Conservation (phyloP, 2,888 invertebrate genomes). For the Deilephila elpenor region DNA sequence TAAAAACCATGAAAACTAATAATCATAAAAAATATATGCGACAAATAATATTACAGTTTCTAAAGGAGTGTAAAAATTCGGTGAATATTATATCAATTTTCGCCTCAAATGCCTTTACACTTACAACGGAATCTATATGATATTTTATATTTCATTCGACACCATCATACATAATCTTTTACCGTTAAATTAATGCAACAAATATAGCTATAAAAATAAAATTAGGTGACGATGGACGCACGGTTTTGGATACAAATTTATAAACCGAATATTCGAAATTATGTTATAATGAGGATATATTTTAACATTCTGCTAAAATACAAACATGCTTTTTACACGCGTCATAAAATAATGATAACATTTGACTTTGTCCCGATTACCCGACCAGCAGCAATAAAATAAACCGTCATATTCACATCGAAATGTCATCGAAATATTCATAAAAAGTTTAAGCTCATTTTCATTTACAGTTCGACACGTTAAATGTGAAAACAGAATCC, state of each 20-base stretch:
- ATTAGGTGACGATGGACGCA: background rate
- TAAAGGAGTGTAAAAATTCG: too few species aligned
- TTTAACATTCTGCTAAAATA: background rate
- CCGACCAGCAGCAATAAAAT: background rate
- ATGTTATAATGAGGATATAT: background rate
- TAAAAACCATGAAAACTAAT: too few species aligned
- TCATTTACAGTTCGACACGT: background rate
- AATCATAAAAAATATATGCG: too few species aligned
- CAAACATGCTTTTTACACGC: background rate
- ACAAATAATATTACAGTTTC: too few species aligned
- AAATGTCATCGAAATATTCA: background rate
- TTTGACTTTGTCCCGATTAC: background rate
- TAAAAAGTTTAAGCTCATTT: conserved; percentile 1
- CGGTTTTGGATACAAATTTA: background rate
- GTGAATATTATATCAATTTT: too few species aligned
- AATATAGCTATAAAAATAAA: background rate
- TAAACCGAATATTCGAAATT: background rate
- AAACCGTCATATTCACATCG: background rate
- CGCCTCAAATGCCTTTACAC: too few species aligned
- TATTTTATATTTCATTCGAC: background rate
- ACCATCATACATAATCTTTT: background rate
- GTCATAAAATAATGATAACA: background rate
- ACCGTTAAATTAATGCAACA: background rate
- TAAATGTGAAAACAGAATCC: background rate
- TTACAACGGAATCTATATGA: background rate